Conservation (phyloP, 2,797 vertebrate species). For the Sciaenops ocellatus region DNA sequence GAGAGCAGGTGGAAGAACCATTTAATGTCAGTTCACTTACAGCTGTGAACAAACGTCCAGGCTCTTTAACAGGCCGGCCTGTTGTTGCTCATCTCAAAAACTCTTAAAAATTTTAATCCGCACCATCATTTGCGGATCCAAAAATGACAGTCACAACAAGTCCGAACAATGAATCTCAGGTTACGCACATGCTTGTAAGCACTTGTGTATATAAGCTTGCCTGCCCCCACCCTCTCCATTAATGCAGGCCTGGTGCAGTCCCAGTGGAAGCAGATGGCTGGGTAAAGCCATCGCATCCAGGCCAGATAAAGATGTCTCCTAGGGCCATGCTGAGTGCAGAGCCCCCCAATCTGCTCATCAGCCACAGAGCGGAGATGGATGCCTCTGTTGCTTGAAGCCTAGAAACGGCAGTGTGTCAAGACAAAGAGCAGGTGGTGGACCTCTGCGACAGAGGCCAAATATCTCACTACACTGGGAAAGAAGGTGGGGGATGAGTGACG, state of each 20-base stretch:
- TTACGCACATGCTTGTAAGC: slow-evolving; percentile 39
- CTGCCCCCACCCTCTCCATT: slow-evolving; percentile 13
- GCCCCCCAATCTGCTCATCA: slow-evolving; percentile 67
- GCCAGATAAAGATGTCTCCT: slow-evolving; percentile 78
- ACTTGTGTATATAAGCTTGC: neutral
- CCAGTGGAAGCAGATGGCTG: slow-evolving; percentile 75
- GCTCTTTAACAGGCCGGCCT: slow-evolving; percentile 14
- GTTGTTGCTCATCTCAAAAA: slow-evolving; percentile 10
- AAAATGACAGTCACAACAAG: slow-evolving; percentile 36
- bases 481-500: slow-evolving; percentile 3
- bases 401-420: slow-evolving; percentile 46
- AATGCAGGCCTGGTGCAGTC: slow-evolving; percentile 9
- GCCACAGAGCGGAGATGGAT: slow-evolving; percentile 70
- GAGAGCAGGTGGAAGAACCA: slow-evolving; percentile 71
- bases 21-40: slow-evolving; percentile 41
- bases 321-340: slow-evolving; percentile 60
- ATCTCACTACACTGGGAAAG: slow-evolving; percentile 40
- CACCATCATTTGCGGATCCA: slow-evolving; percentile 23
- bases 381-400: slow-evolving; percentile 57
- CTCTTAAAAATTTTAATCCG: slow-evolving; percentile 26
- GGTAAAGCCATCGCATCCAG: slow-evolving; percentile 66
- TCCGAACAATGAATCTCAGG: slow-evolving; percentile 55
- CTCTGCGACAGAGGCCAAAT: slow-evolving; percentile 50
- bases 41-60: slow-evolving; percentile 44
- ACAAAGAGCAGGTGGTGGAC: slow-evolving; percentile 76